Percentiles rank a stretch among this genome's conserved stretches.
Conservation (phyloP, 1,140 invertebrate genomes). For the Trachymyrmex cornetzi region DNA sequence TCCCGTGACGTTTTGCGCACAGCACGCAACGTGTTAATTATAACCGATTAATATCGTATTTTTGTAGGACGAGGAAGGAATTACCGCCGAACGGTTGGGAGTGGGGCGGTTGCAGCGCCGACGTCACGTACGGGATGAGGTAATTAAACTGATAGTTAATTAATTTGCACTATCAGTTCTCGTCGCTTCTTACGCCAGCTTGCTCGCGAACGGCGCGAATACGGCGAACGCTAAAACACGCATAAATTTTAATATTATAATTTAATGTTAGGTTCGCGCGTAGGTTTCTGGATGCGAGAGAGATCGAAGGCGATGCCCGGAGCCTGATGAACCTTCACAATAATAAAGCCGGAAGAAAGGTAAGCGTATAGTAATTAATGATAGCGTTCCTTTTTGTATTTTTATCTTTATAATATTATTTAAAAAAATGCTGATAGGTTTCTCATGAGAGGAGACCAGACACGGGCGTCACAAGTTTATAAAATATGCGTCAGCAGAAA, state of each 20-base stretch:
- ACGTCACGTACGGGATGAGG: conserved; percentile 92
- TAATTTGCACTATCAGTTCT: conserved; percentile 39
- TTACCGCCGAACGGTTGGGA: conserved; percentile 89
- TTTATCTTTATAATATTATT: background rate
- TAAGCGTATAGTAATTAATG: conserved; percentile 83
- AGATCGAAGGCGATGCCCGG: conserved; percentile 93
- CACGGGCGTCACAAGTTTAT: background rate
- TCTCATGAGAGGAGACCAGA: background rate
- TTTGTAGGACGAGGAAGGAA: conserved; percentile 81
- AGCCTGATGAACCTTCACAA: conserved; percentile 99
- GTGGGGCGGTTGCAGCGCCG: conserved; percentile 96
- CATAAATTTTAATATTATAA: conserved; percentile 76
- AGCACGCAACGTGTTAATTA: conserved; percentile 9
- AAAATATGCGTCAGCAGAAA: background rate
- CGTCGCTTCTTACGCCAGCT: conserved; percentile 5
- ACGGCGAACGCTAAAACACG: conserved; percentile 65
- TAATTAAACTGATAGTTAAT: conserved; percentile 71
- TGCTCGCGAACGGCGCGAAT: conserved; percentile 28
- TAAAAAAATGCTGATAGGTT: background rate
- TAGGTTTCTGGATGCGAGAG: conserved; percentile 94
- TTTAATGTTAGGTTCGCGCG: conserved; percentile 89
- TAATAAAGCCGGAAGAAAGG: conserved; percentile 97
- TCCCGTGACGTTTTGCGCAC: background rate
- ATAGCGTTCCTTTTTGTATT: background rate
- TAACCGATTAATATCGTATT: conserved; percentile 9